phyloP scores from a whole-genome alignment of 2,113 vertebrate species.

The Salvelinus fontinalis region DNA sequence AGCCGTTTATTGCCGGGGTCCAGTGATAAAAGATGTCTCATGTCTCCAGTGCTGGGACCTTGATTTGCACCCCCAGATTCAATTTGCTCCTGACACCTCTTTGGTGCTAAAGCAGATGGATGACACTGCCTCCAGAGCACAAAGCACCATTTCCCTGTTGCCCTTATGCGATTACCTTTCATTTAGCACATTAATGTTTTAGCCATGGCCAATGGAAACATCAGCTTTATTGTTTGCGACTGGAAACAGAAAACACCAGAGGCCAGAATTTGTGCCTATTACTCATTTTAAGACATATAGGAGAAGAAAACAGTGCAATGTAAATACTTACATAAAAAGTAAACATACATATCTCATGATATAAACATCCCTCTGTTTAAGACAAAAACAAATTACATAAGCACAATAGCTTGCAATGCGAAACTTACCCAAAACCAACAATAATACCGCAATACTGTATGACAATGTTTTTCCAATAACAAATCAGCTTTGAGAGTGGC shows the following conservation, averaged over 20 bases:
- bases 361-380: too few relatives aligned
- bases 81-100: conserved; percentile 70
- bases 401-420: too few relatives aligned
- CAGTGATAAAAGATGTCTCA: conserved; percentile 30
- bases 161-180: conserved; percentile 66
- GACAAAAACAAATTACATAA: too few relatives aligned
- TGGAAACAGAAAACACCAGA: background rate
- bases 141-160: conserved; percentile 56
- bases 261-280: background rate
- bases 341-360: too few relatives aligned
- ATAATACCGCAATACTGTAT: too few relatives aligned
- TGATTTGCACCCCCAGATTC: conserved; percentile 66
- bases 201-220: conserved; percentile 31
- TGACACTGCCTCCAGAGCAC: conserved; percentile 47
- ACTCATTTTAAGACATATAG: too few relatives aligned
- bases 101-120: conserved; percentile 72
- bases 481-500: too few relatives aligned
- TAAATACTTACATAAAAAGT: too few relatives aligned
- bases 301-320: too few relatives aligned
- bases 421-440: too few relatives aligned
- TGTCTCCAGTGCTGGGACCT: conserved; percentile 31
- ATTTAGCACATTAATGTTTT: conserved; percentile 63
- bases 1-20: conserved; percentile 16
- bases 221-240: conserved; percentile 27
- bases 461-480: too few relatives aligned